These are phyloP conservation scores for Sebastes steindachneri DNA, from an alignment of 2,797 vertebrate genomes.

Conservation along the genomic window DNA sequence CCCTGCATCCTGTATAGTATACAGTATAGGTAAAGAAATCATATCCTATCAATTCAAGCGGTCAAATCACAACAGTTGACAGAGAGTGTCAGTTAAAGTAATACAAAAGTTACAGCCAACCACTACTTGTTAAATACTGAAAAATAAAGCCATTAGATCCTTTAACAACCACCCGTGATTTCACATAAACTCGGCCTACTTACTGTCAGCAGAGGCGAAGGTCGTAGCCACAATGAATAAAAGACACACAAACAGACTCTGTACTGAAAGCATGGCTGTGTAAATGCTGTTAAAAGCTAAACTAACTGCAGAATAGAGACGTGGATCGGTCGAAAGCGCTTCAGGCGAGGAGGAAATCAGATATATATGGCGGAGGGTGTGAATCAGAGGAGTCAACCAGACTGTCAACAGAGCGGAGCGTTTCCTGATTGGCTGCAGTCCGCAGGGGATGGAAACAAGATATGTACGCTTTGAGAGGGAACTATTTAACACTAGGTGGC, in stretches of 20 bases:
- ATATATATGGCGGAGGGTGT: not conserved
- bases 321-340: rapidly evolving
- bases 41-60: not conserved
- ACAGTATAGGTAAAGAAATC: not conserved
- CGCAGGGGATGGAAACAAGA: not conserved
- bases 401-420: constrained; percentile 6
- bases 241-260: constrained; percentile 12
- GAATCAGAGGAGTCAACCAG: constrained; percentile 1
- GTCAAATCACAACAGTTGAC: not conserved
- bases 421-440: constrained; percentile 57
- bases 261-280: constrained; percentile 22
- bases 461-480: rapidly evolving
- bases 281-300: too few relatives aligned
- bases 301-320: not conserved
- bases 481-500: too few relatives aligned
- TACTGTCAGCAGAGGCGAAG: constrained; percentile 55
- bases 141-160: not conserved
- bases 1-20: not conserved
- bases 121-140: too few relatives aligned
- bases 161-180: not conserved
- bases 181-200: constrained; percentile 39
- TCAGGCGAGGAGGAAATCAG: not conserved
- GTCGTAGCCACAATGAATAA: not conserved
- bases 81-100: not conserved
- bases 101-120: not conserved